phyloP scores from a whole-genome alignment of 2,797 vertebrate genomes.

The Brachyrhaphis roseni region DNA sequence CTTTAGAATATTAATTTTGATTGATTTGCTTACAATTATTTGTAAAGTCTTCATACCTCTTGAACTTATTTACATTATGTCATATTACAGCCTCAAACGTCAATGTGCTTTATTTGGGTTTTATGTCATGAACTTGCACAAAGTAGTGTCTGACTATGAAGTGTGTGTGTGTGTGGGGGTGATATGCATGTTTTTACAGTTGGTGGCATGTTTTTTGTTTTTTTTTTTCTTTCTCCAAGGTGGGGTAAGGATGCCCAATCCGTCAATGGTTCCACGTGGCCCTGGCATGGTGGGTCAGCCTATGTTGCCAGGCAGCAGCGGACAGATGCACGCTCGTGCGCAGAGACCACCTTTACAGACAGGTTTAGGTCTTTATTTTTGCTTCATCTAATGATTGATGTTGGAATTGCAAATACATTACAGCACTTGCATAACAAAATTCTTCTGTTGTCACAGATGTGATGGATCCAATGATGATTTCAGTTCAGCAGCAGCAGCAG shows the following conservation, averaged over 20 bases:
- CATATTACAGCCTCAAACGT: background rate
- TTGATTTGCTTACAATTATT: background rate
- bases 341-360: constrained; percentile 89
- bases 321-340: constrained; percentile 91
- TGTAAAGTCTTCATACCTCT: background rate
- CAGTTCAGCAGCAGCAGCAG: constrained; percentile 84
- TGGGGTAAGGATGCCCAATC: constrained; percentile 91
- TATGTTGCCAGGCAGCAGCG: constrained; percentile 86
- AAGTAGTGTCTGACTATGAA: background rate
- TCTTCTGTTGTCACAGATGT: constrained; percentile 77
- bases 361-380: constrained; percentile 80
- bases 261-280: constrained; percentile 90
- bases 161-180: too few relatives aligned
- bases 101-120: background rate
- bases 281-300: constrained; percentile 87
- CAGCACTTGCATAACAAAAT: background rate
- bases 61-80: background rate
- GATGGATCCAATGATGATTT: constrained; percentile 92
- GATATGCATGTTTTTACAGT: background rate
- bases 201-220: background rate
- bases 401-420: constrained; percentile 8
- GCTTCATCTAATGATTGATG: background rate
- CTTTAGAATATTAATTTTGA: background rate
- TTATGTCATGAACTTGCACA: background rate
- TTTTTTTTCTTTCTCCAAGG: constrained; percentile 71